These are phyloP conservation scores for Chaenogobius annularis DNA, from an alignment of 2,113 vertebrate species.

Conservation along the genomic window DNA sequence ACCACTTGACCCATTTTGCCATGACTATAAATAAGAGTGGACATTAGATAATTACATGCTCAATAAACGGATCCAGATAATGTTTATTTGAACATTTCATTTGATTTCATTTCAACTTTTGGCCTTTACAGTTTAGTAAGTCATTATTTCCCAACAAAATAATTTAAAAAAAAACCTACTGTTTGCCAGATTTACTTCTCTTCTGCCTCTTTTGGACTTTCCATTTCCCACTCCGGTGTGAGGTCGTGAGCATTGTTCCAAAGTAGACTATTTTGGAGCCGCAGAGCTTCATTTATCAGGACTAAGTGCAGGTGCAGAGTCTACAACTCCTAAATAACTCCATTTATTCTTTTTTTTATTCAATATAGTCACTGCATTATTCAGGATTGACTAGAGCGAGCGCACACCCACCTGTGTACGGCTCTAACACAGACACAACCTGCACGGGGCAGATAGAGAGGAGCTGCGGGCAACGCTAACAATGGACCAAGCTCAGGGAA, in stretches of 20 bases:
- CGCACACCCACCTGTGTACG: neutral
- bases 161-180: neutral
- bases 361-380: neutral
- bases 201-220: neutral
- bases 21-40: too few species aligned
- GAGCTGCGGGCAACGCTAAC: neutral
- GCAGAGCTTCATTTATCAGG: slow-evolving; percentile 1
- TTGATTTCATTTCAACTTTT: too few species aligned
- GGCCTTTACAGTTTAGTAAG: neutral
- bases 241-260: slow-evolving; percentile 8
- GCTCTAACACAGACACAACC: neutral
- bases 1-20: too few species aligned
- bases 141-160: neutral
- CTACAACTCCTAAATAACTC: slow-evolving; percentile 11
- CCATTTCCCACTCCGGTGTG: neutral
- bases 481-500: neutral
- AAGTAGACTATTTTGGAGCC: neutral
- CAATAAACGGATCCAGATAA: too few species aligned
- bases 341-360: slow-evolving; percentile 11
- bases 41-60: too few species aligned
- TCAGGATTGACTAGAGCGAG: neutral
- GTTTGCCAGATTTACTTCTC: slow-evolving; percentile 4
- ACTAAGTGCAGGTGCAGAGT: slow-evolving; percentile 8
- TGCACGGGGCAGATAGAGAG: neutral
- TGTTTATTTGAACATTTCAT: too few species aligned